phyloP scores from a whole-genome alignment of 2,797 vertebrate species.

The Notamacropus eugenii region DNA sequence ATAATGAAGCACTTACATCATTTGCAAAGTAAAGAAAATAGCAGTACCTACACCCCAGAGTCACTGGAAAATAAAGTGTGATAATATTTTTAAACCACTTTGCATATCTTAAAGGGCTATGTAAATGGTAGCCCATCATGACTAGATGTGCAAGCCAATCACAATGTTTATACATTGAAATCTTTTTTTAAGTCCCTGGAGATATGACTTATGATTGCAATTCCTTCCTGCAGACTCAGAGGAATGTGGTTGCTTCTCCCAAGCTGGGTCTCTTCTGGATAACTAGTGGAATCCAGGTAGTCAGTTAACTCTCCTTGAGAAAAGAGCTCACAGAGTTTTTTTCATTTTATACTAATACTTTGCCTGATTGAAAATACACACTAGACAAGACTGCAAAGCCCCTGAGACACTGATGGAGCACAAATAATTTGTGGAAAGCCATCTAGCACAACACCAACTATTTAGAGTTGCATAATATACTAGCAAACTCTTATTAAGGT shows the following conservation, averaged over 20 bases:
- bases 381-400: conserved; percentile 78
- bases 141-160: not conserved
- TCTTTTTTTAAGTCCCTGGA: not conserved
- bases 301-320: conserved; percentile 61
- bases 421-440: conserved; percentile 81
- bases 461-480: conserved; percentile 85
- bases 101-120: not conserved
- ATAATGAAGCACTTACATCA: not conserved
- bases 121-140: not conserved
- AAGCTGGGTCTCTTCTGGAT: not conserved
- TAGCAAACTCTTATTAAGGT: conserved; percentile 82
- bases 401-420: conserved; percentile 72
- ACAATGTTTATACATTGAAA: rapidly evolving
- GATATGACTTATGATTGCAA: rapidly evolving
- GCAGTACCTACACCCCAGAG: not conserved
- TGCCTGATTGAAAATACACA: conserved; percentile 79
- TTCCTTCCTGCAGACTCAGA: not conserved
- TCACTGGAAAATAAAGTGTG: not conserved
- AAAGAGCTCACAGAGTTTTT: conserved; percentile 53
- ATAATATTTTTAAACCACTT: not conserved
- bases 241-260: conserved; percentile 18
- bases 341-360: conserved; percentile 69
- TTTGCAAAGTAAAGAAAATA: not conserved
- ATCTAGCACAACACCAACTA: conserved; percentile 81
- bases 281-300: not conserved